phyloP scores from a whole-genome alignment of 2,888 invertebrate species.

The Drosophila niveifrons region DNA sequence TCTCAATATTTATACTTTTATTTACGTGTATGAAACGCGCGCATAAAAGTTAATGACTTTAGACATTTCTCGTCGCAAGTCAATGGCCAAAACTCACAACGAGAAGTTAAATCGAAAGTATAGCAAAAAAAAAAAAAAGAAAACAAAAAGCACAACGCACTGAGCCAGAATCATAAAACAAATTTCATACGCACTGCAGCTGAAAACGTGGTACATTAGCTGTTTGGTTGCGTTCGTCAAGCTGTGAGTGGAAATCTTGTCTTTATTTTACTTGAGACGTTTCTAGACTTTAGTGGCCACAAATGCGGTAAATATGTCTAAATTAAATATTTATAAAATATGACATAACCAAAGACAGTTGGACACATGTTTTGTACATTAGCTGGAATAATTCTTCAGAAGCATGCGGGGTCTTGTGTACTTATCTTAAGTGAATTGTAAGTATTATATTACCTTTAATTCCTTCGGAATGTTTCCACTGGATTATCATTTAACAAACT shows the following conservation, averaged over 20 bases:
- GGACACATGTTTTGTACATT: neutral
- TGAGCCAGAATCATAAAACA: slow-evolving; percentile 63
- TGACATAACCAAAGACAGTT: neutral
- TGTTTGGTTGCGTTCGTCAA: neutral
- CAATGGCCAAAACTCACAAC: slow-evolving; percentile 60
- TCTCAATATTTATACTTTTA: slow-evolving; percentile 10
- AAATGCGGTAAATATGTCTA: neutral
- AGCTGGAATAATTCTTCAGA: neutral
- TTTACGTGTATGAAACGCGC: slow-evolving; percentile 20
- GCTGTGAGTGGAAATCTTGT: neutral
- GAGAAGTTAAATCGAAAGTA: slow-evolving; percentile 63
- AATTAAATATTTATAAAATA: neutral
- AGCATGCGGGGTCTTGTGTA: neutral
- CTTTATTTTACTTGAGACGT: neutral
- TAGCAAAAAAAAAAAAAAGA: slow-evolving; percentile 37
- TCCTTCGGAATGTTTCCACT: no score
- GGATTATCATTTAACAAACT: no score
- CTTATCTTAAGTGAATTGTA: neutral
- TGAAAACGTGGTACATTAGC: neutral
- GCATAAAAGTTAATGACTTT: slow-evolving; percentile 73
- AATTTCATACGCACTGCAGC: slow-evolving; percentile 41
- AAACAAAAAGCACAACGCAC: slow-evolving; percentile 14
- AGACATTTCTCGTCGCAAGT: slow-evolving; percentile 62
- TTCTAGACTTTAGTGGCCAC: neutral
- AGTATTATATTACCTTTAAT: neutral